These are phyloP conservation scores for Ctenoplectra terminalis DNA, from an alignment of 1,140 invertebrate species.

Conservation along the genomic window DNA sequence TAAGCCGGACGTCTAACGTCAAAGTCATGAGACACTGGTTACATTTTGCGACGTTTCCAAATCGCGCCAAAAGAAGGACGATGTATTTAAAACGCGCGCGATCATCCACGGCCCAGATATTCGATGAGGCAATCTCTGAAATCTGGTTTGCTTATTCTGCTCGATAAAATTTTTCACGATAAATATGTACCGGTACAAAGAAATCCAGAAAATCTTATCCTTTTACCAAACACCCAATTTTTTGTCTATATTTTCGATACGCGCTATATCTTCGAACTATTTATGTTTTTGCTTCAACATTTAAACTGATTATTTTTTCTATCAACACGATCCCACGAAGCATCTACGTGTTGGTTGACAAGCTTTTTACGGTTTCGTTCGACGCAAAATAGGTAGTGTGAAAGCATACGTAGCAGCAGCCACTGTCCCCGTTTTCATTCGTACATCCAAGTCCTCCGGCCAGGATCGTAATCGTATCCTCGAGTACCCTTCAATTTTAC, in stretches of 20 bases:
- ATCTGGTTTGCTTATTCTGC: background rate
- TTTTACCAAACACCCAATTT: too few species aligned
- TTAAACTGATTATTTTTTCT: background rate
- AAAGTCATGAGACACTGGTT: background rate
- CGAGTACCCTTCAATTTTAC: background rate
- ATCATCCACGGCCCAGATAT: conserved; percentile 2
- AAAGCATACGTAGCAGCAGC: conserved; percentile 57
- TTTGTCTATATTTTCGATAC: too few species aligned
- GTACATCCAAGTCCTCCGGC: background rate
- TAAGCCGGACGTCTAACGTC: background rate
- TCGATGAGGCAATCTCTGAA: conserved; percentile 15
- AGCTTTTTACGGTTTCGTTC: conserved; percentile 35
- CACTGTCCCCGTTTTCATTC: conserved; percentile 49
- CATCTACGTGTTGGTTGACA: conserved; percentile 9
- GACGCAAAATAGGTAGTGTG: conserved; percentile 52
- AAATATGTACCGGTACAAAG: background rate
- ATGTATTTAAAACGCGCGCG: conserved; percentile 35
- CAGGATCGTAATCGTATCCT: conserved; percentile 7
- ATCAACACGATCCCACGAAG: background rate
- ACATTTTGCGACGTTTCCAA: conserved; percentile 6
- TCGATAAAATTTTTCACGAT: background rate
- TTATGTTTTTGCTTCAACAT: background rate
- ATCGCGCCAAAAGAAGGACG: conserved; percentile 12
- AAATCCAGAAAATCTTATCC: too few species aligned
- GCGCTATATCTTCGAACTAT: too few species aligned